phyloP scores from a whole-genome alignment of 2,113 vertebrate species.

The Aleadryas rufinucha region DNA sequence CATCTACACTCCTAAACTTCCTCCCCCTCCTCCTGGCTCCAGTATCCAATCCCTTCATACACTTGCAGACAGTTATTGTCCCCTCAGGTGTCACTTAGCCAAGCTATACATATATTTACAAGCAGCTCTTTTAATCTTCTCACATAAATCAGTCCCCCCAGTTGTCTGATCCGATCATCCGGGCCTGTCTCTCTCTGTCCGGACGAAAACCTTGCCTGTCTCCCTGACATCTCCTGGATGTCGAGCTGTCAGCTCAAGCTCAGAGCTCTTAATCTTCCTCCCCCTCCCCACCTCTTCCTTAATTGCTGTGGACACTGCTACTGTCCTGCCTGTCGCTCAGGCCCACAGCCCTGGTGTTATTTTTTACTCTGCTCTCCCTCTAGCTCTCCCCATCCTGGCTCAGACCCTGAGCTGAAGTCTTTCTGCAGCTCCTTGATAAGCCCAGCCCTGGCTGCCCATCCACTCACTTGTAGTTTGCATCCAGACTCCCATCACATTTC shows the following conservation, averaged over 20 bases:
- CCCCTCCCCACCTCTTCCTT: neutral
- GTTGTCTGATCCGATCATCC: constrained; percentile 33
- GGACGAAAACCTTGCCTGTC: neutral
- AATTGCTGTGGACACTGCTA: neutral
- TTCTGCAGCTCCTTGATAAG: neutral
- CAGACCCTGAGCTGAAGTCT: neutral
- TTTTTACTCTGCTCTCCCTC: neutral
- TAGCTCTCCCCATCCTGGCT: neutral
- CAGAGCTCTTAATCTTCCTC: constrained; percentile 59
- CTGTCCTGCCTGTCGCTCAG: neutral
- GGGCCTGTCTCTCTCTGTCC: constrained; percentile 34
- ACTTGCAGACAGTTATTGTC: constrained; percentile 51
- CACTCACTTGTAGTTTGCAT: neutral
- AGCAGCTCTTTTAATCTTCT: constrained; percentile 55
- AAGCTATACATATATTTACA: constrained; percentile 56
- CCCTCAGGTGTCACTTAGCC: constrained; percentile 61
- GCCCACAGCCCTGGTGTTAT: neutral
- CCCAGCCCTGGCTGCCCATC: neutral
- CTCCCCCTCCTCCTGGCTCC: neutral
- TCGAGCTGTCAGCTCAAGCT: constrained; percentile 44
- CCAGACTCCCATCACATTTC: neutral
- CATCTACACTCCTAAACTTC: neutral
- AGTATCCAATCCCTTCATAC: neutral
- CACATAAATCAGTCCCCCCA: constrained; percentile 54
- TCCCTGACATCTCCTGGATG: constrained; percentile 48